A percentile compares a stretch with the other conserved stretches of the same genome.
Evolutionary conservation across 2,888 invertebrate genomes (phyloP).

Genomic region (Hipparchia sbordonii): DNA sequence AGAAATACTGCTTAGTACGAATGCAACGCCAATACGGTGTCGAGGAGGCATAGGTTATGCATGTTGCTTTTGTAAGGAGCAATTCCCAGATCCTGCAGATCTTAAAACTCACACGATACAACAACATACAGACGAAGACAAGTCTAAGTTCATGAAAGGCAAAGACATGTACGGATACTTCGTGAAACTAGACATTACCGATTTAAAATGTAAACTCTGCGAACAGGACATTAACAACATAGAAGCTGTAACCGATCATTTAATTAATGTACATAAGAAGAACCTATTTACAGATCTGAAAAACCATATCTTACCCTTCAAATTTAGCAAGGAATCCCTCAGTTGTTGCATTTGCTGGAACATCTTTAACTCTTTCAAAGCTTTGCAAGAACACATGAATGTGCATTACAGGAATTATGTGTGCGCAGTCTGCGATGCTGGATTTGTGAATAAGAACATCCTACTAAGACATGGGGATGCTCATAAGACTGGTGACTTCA

Average conservation of each 20-base stretch:
- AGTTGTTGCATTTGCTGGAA: slow-evolving; percentile 48
- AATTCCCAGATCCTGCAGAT: slow-evolving; percentile 52
- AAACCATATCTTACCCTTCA: slow-evolving; percentile 50
- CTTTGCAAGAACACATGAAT: slow-evolving; percentile 52
- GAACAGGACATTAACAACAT: slow-evolving; percentile 34
- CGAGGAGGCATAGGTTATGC: slow-evolving; percentile 57
- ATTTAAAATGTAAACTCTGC: slow-evolving; percentile 45
- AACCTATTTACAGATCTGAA: slow-evolving; percentile 44
- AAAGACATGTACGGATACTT: slow-evolving; percentile 46
- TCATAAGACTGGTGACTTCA: slow-evolving; percentile 61
- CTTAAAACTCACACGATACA: slow-evolving; percentile 58
- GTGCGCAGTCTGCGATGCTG: slow-evolving; percentile 49
- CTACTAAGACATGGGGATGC: slow-evolving; percentile 56
- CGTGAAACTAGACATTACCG: slow-evolving; percentile 51
- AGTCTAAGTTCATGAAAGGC: slow-evolving; percentile 57
- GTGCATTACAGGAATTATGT: slow-evolving; percentile 50
- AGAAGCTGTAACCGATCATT: slow-evolving; percentile 42
- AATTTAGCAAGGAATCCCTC: slow-evolving; percentile 45
- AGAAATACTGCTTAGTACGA: slow-evolving; percentile 57
- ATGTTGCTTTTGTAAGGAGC: slow-evolving; percentile 61
- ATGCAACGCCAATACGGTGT: slow-evolving; percentile 66
- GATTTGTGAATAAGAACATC: slow-evolving; percentile 48
- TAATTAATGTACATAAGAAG: slow-evolving; percentile 42
- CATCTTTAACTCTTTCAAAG: slow-evolving; percentile 48
- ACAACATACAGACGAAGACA: slow-evolving; percentile 49